A percentile compares a stretch with the other conserved stretches of the same genome.
phyloP scores from a whole-genome alignment of 35 echinoderm and acorn worm genomes.

The Apostichopus parvimensis region DNA sequence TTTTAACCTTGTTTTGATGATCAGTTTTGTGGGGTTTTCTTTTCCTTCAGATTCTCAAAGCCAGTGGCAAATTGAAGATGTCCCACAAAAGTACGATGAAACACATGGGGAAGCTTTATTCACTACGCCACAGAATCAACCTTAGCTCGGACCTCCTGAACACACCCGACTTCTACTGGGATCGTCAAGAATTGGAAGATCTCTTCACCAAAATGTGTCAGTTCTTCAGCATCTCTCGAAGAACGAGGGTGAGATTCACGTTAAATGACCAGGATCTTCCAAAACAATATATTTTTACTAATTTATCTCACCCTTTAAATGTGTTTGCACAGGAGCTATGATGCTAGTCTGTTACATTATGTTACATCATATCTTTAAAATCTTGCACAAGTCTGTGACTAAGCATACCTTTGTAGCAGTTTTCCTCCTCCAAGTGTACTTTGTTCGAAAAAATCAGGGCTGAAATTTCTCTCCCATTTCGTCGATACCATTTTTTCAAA shows the following conservation, averaged over 20 bases:
- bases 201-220: conserved; percentile 87
- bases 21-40: background rate
- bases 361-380: too few species aligned
- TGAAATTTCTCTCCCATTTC: too few species aligned
- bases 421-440: too few species aligned
- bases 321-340: too few species aligned
- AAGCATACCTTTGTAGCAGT: too few species aligned
- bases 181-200: conserved; percentile 79
- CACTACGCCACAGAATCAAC: conserved; percentile 89
- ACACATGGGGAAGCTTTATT: conserved; percentile 85
- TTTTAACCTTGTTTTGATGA: background rate
- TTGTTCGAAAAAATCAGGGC: too few species aligned
- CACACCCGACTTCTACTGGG: conserved; percentile 98
- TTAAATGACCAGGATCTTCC: too few species aligned
- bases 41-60: conserved; percentile 67
- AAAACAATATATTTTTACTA: too few species aligned
- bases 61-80: conserved; percentile 77
- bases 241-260: conserved; percentile 75
- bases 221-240: conserved; percentile 80
- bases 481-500: too few species aligned
- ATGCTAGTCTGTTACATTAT: too few species aligned
- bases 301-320: too few species aligned
- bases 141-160: conserved; percentile 95
- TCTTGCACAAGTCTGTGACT: too few species aligned
- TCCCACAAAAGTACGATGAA: conserved; percentile 75